These are phyloP conservation scores for Saimiri boliviensis DNA, from an alignment of 2,113 vertebrate species.

Conservation along the genomic window DNA sequence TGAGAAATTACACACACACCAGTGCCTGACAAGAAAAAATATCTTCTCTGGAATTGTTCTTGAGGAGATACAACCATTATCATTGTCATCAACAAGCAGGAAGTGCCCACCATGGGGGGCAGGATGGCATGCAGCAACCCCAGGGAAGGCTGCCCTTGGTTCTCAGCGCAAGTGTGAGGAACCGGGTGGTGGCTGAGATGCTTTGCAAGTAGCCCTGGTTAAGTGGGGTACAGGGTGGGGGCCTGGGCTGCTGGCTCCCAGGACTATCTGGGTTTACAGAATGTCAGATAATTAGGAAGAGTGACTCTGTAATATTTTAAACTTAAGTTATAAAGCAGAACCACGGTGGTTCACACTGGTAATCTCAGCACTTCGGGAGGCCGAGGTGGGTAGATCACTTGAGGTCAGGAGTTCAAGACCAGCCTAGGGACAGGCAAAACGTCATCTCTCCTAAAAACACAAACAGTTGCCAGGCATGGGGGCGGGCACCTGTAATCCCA, in stretches of 20 bases:
- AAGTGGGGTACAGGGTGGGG: neutral
- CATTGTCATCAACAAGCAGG: accelerated
- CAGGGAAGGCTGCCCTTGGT: neutral
- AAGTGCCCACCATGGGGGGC: neutral
- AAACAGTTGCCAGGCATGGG: too few species aligned
- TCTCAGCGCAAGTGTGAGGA: neutral
- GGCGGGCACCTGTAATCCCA: too few species aligned
- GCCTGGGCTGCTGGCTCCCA: too few species aligned
- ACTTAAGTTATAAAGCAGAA: neutral
- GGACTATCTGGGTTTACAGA: neutral
- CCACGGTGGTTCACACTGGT: neutral
- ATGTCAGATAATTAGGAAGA: accelerated
- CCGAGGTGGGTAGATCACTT: too few species aligned
- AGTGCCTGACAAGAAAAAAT: neutral
- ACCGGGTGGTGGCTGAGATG: neutral
- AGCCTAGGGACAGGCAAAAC: too few species aligned
- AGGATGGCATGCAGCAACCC: accelerated
- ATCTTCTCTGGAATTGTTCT: neutral
- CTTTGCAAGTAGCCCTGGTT: neutral
- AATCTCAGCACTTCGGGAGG: too few species aligned
- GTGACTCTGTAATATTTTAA: neutral
- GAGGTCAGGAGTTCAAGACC: too few species aligned
- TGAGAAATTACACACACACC: neutral
- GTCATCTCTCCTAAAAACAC: too few species aligned
- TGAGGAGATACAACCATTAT: neutral